phyloP scores from a whole-genome alignment of 2,888 invertebrate species.

The Stenichneumon culpator region DNA sequence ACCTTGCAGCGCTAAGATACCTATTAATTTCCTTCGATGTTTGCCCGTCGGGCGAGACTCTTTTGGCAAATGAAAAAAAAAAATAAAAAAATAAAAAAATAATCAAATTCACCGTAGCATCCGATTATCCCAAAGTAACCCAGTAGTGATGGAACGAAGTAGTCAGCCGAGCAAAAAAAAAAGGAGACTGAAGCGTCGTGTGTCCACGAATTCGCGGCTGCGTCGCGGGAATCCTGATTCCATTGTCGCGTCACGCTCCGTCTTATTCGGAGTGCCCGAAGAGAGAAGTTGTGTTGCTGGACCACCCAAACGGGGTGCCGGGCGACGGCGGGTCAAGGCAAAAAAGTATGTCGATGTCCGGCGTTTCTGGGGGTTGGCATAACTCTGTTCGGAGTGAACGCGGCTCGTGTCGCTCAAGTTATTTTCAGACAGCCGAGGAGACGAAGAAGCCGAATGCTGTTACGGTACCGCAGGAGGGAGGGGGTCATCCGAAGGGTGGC shows the following conservation, averaged over 20 bases:
- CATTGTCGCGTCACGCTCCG: slow-evolving; percentile 67
- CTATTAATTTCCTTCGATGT: background rate
- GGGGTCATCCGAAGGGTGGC: slow-evolving; percentile 38
- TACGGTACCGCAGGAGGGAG: slow-evolving; percentile 32
- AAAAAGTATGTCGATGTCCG: slow-evolving; percentile 70
- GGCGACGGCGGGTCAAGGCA: slow-evolving; percentile 65
- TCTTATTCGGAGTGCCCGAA: slow-evolving; percentile 43
- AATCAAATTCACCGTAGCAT: background rate
- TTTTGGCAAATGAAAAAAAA: background rate
- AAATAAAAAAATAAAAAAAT: background rate
- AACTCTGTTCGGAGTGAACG: slow-evolving; percentile 54
- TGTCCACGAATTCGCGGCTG: slow-evolving; percentile 58
- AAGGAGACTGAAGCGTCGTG: background rate
- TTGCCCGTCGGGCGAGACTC: background rate
- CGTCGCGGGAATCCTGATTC: slow-evolving; percentile 53
- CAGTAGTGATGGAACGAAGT: slow-evolving; percentile 53
- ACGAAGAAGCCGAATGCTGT: slow-evolving; percentile 44
- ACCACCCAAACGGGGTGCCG: slow-evolving; percentile 70
- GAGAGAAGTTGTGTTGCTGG: slow-evolving; percentile 35
- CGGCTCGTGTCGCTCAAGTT: slow-evolving; percentile 51
- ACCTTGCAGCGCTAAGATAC: slow-evolving; percentile 6
- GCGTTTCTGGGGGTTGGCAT: slow-evolving; percentile 72
- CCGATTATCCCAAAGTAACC: background rate
- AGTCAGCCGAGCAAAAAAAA: slow-evolving; percentile 50
- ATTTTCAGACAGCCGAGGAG: slow-evolving; percentile 58